phyloP scores from a whole-genome alignment of 2,888 invertebrate species.

The Gibbula magus region DNA sequence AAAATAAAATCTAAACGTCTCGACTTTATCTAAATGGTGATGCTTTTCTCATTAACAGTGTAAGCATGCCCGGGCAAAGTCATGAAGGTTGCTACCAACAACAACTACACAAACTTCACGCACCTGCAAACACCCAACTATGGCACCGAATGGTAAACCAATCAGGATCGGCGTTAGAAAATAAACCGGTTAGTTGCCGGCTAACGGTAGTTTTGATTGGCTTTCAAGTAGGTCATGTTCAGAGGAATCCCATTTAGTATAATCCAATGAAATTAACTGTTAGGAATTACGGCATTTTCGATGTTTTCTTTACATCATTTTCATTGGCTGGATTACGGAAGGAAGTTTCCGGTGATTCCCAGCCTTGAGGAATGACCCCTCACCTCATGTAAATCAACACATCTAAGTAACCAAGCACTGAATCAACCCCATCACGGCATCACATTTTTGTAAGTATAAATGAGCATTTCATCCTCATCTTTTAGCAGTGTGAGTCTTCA shows the following conservation, averaged over 20 bases:
- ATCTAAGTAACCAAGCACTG: slow-evolving; percentile 1
- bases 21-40: neutral
- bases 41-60: neutral
- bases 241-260: neutral
- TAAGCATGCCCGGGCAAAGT: neutral
- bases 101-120: slow-evolving; percentile 10
- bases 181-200: neutral
- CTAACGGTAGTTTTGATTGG: neutral
- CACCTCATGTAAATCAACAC: slow-evolving; percentile 11
- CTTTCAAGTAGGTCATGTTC: neutral
- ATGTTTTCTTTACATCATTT: neutral
- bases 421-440: neutral
- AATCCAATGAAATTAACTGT: neutral
- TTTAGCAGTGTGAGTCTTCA: too few relatives aligned
- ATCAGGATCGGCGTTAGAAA: neutral
- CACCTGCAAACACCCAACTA: slow-evolving; percentile 6
- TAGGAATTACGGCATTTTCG: neutral
- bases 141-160: neutral
- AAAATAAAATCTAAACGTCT: too few relatives aligned
- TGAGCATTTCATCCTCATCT: too few relatives aligned
- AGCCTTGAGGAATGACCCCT: slow-evolving; percentile 1
- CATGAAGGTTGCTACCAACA: slow-evolving; percentile 7
- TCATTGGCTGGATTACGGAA: neutral
- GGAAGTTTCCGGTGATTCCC: slow-evolving; percentile 11
- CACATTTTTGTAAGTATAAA: neutral